Conservation (phyloP, 2,113 vertebrate genomes). For the Lepisosteus osseus region DNA sequence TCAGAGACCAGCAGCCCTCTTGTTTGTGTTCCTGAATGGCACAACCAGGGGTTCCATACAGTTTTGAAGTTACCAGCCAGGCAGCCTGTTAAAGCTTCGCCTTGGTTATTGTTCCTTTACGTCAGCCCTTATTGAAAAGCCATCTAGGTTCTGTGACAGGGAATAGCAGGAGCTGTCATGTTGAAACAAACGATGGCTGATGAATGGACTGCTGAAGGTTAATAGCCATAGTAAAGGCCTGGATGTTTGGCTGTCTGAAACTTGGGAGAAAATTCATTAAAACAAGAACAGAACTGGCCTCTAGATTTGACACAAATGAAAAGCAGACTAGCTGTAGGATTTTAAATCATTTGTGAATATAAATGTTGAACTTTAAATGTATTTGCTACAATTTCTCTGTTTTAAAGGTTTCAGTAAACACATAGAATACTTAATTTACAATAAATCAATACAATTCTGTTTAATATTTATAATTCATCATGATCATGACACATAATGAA, state of each 20-base stretch:
- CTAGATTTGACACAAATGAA: constrained; percentile 8
- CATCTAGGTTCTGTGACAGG: constrained; percentile 24
- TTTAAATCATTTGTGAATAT: background rate
- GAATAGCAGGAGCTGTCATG: constrained; percentile 34
- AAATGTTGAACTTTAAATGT: constrained; percentile 24
- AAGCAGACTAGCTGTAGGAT: no score
- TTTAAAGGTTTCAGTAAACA: constrained; percentile 9
- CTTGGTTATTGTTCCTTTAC: constrained; percentile 27
- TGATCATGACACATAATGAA: no score
- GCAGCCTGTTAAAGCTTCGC: constrained; percentile 24
- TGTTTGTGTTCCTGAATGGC: constrained; percentile 23
- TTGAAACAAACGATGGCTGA: constrained; percentile 32
- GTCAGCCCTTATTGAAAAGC: constrained; percentile 24
- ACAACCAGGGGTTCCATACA: constrained; percentile 13
- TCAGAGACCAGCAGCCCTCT: constrained; percentile 10
- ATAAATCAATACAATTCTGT: no score
- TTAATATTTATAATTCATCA: no score
- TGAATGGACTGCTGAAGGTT: constrained; percentile 27
- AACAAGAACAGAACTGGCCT: constrained; percentile 22
- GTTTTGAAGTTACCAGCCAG: background rate
- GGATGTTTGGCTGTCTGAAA: constrained; percentile 22
- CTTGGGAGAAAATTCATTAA: constrained; percentile 15
- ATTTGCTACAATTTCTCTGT: constrained; percentile 27
- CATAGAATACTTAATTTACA: no score
- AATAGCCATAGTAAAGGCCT: constrained; percentile 31